Percentiles rank a stretch among this genome's conserved stretches.
These are phyloP conservation scores for Haemorhous mexicanus DNA, from an alignment of 2,113 vertebrate genomes.

Conservation along the genomic window DNA sequence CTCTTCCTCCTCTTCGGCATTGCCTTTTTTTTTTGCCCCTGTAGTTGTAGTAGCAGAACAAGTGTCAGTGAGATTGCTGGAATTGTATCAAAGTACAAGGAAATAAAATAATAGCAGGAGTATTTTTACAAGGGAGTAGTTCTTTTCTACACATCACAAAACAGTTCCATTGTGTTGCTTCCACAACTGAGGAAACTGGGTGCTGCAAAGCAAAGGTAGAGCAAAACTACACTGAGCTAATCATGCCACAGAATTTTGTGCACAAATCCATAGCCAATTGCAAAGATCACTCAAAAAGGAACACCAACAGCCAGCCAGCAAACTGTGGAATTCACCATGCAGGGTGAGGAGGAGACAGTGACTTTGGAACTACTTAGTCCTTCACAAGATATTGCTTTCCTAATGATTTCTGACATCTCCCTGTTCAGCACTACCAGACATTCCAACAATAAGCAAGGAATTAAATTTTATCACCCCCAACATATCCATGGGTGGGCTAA, in stretches of 20 bases:
- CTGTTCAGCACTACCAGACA: not conserved
- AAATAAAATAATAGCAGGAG: not conserved
- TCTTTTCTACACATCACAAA: not conserved
- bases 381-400: not conserved
- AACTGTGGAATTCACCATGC: not conserved
- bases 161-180: not conserved
- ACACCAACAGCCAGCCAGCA: not conserved
- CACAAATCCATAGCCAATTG: not conserved
- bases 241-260: not conserved
- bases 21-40: not conserved
- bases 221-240: not conserved
- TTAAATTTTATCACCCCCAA: not conserved
- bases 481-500: not conserved
- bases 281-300: not conserved
- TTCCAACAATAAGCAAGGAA: not conserved
- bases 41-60: not conserved
- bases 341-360: not conserved
- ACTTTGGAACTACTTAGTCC: not conserved
- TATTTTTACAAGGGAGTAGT: not conserved
- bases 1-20: not conserved
- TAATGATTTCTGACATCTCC: not conserved
- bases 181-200: not conserved
- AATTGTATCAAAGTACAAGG: not conserved
- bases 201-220: not conserved
- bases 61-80: not conserved